Evolutionary conservation across 2,113 vertebrate genomes (phyloP).

Genomic region (Myxocyprinus asiaticus): DNA sequence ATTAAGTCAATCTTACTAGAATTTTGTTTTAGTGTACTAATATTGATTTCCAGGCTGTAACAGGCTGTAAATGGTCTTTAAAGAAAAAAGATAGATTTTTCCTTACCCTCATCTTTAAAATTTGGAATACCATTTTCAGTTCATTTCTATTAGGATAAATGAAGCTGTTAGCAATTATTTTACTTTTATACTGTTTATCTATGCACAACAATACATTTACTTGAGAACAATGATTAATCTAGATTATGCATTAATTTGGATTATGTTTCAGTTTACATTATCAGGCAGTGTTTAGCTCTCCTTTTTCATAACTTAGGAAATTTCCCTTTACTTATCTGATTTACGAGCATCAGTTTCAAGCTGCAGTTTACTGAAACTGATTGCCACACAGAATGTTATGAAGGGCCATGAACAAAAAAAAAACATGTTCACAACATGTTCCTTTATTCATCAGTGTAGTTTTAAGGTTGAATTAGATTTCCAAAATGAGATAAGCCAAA

Average conservation of each 20-base stretch:
- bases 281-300: background rate
- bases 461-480: background rate
- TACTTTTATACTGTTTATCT: background rate
- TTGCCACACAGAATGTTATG: constrained; percentile 37
- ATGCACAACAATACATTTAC: background rate
- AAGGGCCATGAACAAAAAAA: background rate
- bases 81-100: too few species aligned
- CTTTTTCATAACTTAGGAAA: background rate
- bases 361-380: background rate
- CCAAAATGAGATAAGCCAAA: background rate
- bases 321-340: background rate
- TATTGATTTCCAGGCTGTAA: too few species aligned
- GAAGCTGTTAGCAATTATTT: too few species aligned
- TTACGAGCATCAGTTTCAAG: background rate
- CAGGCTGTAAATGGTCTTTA: too few species aligned
- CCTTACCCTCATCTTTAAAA: too few species aligned
- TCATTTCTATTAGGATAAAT: too few species aligned
- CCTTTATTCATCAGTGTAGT: background rate
- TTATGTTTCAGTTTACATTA: background rate
- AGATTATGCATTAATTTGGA: background rate
- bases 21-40: too few species aligned
- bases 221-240: too few species aligned
- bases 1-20: too few species aligned
- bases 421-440: background rate
- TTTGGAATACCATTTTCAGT: too few species aligned